Percentiles rank a stretch among this genome's conserved stretches.
Evolutionary conservation across 2,797 vertebrate species (phyloP).

Genomic region (Oryzias sinensis): DNA sequence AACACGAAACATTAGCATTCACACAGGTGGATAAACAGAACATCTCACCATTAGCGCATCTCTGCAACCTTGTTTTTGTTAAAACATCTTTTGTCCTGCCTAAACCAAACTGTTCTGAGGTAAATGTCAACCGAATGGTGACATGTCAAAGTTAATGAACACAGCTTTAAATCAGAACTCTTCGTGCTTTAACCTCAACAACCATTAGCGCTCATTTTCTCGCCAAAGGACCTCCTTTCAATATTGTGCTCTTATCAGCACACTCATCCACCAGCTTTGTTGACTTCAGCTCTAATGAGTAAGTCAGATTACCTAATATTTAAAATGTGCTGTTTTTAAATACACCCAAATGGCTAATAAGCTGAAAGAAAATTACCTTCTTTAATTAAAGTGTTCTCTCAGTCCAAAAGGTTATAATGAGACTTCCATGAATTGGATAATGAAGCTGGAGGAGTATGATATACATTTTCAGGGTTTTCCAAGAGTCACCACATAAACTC

Average conservation of each 20-base stretch:
- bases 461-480: background rate
- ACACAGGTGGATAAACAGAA: too few species aligned
- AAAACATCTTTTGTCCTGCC: too few species aligned
- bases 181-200: background rate
- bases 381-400: slow-evolving; percentile 32
- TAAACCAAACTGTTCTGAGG: too few species aligned
- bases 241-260: slow-evolving; percentile 10
- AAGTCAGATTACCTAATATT: slow-evolving; percentile 29
- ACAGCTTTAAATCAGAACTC: background rate
- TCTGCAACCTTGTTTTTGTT: too few species aligned
- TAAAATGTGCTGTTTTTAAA: slow-evolving; percentile 35
- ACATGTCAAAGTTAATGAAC: too few species aligned
- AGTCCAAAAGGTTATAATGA: slow-evolving; percentile 12
- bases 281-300: slow-evolving; percentile 25
- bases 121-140: too few species aligned
- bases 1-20: too few species aligned
- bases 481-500: slow-evolving; percentile 1
- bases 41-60: too few species aligned
- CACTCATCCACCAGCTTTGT: slow-evolving; percentile 16
- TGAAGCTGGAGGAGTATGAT: slow-evolving; percentile 6
- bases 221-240: background rate
- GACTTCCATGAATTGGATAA: slow-evolving; percentile 13
- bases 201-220: background rate
- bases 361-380: slow-evolving; percentile 28
- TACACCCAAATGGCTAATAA: slow-evolving; percentile 36